Evolutionary conservation across 1,140 invertebrate species (phyloP).

Genomic region (Marisa cornuarietis): DNA sequence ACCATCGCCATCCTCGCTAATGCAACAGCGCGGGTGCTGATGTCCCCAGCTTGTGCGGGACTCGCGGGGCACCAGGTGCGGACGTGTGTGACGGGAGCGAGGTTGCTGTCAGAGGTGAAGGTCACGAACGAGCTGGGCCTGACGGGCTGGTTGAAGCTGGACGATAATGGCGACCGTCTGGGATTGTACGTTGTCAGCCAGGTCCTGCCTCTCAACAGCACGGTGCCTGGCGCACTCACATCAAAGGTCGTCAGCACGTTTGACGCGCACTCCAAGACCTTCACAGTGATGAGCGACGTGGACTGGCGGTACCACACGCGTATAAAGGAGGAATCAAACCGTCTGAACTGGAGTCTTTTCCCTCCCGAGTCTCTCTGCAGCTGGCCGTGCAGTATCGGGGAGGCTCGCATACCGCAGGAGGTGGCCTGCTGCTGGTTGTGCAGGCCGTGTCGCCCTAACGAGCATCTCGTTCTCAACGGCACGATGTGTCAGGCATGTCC

Average conservation of each 20-base stretch:
- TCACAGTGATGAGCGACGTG: neutral
- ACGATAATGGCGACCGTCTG: slow-evolving; percentile 27
- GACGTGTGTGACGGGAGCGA: slow-evolving; percentile 28
- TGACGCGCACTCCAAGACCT: neutral
- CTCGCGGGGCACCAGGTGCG: neutral
- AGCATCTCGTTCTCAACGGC: slow-evolving; percentile 32
- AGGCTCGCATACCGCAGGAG: slow-evolving; percentile 25
- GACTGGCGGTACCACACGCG: neutral
- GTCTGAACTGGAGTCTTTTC: too few relatives aligned
- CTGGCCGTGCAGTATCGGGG: slow-evolving; percentile 29
- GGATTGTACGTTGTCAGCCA: slow-evolving; percentile 29
- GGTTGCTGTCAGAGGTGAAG: slow-evolving; percentile 28
- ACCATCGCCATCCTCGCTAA: slow-evolving; percentile 85
- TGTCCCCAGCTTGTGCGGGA: slow-evolving; percentile 5
- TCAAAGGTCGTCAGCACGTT: neutral
- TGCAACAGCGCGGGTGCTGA: slow-evolving; percentile 70
- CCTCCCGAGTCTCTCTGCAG: slow-evolving; percentile 38
- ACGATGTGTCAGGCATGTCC: slow-evolving; percentile 35
- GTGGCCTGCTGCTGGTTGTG: slow-evolving; percentile 36
- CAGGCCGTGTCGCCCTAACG: slow-evolving; percentile 29
- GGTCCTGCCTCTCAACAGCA: neutral
- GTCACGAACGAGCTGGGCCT: slow-evolving; percentile 17
- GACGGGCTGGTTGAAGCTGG: slow-evolving; percentile 28
- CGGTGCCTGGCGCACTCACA: too few relatives aligned
- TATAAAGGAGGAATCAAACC: too few relatives aligned